Conservation (phyloP, 2,888 invertebrate species). For the Atrina japonica region DNA sequence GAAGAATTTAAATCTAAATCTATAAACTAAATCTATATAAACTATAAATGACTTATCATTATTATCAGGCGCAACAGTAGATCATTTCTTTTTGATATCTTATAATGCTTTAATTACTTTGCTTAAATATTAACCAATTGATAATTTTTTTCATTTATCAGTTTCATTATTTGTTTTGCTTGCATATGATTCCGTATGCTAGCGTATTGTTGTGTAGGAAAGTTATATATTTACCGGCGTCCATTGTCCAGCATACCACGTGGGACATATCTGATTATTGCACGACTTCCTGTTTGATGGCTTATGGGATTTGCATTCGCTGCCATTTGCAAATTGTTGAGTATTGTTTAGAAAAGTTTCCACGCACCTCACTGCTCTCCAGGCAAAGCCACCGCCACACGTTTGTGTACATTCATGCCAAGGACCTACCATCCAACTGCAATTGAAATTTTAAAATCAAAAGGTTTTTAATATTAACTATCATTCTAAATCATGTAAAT, state of each 20-base stretch:
- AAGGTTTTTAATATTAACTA: no score
- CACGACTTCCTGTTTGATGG: conserved; percentile 91
- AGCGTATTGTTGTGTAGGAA: no score
- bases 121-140: no score
- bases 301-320: conserved; percentile 88
- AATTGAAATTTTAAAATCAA: conserved; percentile 55
- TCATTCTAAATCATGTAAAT: no score
- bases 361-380: conserved; percentile 91
- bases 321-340: conserved; percentile 84
- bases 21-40: no score
- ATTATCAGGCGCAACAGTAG: background rate
- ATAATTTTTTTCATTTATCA: no score
- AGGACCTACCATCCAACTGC: conserved; percentile 93
- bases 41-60: background rate
- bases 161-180: no score
- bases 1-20: no score
- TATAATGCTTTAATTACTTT: no score
- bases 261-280: conserved; percentile 91
- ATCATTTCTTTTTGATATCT: no score
- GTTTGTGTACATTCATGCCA: conserved; percentile 96
- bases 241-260: conserved; percentile 85
- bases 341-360: conserved; percentile 94
- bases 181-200: no score
- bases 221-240: conserved; percentile 76
- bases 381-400: conserved; percentile 92